Evolutionary conservation across 2,888 invertebrate species (phyloP).

Genomic region (Agriopis aurantiaria): DNA sequence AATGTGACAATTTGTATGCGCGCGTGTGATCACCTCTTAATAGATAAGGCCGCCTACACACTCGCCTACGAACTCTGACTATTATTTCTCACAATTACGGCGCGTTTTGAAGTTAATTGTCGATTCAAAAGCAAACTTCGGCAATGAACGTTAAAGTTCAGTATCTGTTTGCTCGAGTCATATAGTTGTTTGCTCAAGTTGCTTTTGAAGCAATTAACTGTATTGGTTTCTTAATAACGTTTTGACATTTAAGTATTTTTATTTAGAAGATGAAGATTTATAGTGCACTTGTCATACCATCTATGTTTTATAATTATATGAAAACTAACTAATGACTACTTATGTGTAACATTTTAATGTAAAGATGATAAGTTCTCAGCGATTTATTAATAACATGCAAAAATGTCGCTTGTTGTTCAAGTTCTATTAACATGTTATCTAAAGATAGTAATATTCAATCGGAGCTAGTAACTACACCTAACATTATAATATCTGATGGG

Average conservation of each 20-base stretch:
- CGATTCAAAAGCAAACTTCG: conserved; percentile 27
- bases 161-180: conserved; percentile 16
- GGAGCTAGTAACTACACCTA: background rate
- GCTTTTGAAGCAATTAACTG: conserved; percentile 14
- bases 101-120: conserved; percentile 28
- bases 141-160: conserved; percentile 21
- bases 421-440: background rate
- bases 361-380: background rate
- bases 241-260: conserved; percentile 16
- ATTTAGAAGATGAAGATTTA: conserved; percentile 13
- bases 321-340: too few species aligned
- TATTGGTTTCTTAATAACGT: conserved; percentile 19
- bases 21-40: conserved; percentile 67
- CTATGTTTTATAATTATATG: too few species aligned
- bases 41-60: conserved; percentile 67
- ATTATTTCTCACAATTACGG: conserved; percentile 44
- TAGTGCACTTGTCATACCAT: background rate
- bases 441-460: background rate
- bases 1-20: conserved; percentile 80
- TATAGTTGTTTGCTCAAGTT: conserved; percentile 30
- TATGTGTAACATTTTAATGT: too few species aligned
- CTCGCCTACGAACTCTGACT: conserved; percentile 45
- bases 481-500: background rate
- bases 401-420: background rate
- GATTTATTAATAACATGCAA: background rate